Evolutionary conservation across 2,888 invertebrate species (phyloP), one percentile per base, ranked within the genome.

Genomic region (Rhingia rostrata): DNA sequence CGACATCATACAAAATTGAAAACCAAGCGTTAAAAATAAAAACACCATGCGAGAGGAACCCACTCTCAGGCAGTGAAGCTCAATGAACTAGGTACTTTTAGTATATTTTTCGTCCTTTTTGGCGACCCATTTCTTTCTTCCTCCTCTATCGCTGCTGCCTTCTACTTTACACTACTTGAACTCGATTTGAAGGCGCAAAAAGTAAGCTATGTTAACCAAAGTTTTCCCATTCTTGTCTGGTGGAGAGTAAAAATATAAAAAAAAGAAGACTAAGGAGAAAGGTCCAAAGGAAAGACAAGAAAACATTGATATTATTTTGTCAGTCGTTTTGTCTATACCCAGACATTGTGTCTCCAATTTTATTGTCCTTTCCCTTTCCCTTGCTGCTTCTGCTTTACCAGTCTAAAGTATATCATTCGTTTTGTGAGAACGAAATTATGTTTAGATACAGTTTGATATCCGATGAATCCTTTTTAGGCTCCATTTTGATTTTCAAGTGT

Each of bases 311-410:
- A 83, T 56, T 78, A 83, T 78, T 78, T 69, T 83, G 83, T 78
- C 69, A 78, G 67, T 78, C 78, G 67, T 73, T 83, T 83, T 83
- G 82, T 78, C 83, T 78, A 74, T 83, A 78, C 63, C 67, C 83
- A 83, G 83, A 83, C 83, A 78, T 73, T 83, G 78, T 78, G 83
- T 83, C 83, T 67, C 83, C 83, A 73, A 78, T 83, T 83, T 83
- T 83, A 83, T 78, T 83, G 69, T 83, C 73, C 73, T 78, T 69
- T 83, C 69, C 73, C 83, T 81, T 74, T 81, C 69, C 22, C 22
- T 22, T 22, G 1, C 74, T 61, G 66, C 61, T 61, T 22, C 49
- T 49, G 22, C 22, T 10, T n/a, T 61, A 61, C 43, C 22, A 61
- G 60, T 73, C 66, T 61, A 49, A 80, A 80, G 47, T 67, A 64